Conservation (phyloP, 2,113 vertebrate species). For the Chionomys nivalis region DNA sequence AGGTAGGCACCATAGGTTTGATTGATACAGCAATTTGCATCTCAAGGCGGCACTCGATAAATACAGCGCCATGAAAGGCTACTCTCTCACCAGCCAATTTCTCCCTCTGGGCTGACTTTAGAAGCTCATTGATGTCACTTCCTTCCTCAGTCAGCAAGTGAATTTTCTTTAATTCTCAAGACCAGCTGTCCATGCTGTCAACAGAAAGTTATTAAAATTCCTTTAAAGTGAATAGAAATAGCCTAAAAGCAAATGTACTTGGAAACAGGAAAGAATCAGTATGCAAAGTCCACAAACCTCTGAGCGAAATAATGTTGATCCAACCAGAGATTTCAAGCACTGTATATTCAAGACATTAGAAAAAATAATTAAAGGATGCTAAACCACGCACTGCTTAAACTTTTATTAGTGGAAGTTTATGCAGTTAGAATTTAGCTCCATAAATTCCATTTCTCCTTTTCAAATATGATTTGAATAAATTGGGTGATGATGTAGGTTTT, state of each 20-base stretch:
- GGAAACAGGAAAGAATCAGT: constrained; percentile 92
- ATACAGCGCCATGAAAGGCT: constrained; percentile 86
- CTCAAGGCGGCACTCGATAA: constrained; percentile 84
- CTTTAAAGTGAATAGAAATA: constrained; percentile 92
- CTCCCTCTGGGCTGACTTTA: constrained; percentile 86
- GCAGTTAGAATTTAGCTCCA: constrained; percentile 76
- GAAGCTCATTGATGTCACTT: constrained; percentile 91
- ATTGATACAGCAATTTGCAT: constrained; percentile 87
- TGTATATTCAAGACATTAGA: constrained; percentile 83
- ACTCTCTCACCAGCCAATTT: constrained; percentile 83
- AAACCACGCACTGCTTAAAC: constrained; percentile 83
- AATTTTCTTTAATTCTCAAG: constrained; percentile 90
- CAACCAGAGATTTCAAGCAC: constrained; percentile 88
- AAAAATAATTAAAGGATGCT: constrained; percentile 87
- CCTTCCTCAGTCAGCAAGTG: constrained; percentile 90
- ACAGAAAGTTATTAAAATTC: constrained; percentile 92
- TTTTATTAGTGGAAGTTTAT: constrained; percentile 82
- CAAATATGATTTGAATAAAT: constrained; percentile 71
- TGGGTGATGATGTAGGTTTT: constrained; percentile 70
- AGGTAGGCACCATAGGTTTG: constrained; percentile 83
- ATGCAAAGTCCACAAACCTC: constrained; percentile 92
- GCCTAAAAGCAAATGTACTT: constrained; percentile 91
- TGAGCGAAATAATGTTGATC: constrained; percentile 89
- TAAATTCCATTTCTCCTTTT: constrained; percentile 74
- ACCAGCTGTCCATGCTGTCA: constrained; percentile 91